Conservation (phyloP, 2,888 invertebrate species). For the Clanis bilineata region DNA sequence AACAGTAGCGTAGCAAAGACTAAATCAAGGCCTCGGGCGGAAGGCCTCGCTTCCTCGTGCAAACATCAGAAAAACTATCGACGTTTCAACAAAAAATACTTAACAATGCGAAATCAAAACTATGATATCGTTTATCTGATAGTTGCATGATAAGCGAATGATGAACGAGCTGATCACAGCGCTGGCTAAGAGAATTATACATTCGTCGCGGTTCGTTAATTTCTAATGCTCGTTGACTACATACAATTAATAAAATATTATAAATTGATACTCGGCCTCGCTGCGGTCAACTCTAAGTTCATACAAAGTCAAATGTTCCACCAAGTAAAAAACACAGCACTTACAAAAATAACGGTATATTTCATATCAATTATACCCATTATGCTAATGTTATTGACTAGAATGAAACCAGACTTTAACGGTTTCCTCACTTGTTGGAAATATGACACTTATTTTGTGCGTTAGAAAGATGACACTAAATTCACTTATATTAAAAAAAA, state of each 20-base stretch:
- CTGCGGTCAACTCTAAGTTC: conserved; percentile 2
- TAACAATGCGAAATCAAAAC: conserved; percentile 21
- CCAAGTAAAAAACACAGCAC: conserved; percentile 3
- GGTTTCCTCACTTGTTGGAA: conserved; percentile 3
- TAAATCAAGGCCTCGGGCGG: conserved; percentile 57
- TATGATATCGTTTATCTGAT: conserved; percentile 30
- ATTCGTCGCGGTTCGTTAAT: conserved; percentile 1
- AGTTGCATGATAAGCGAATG: conserved; percentile 41
- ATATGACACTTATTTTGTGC: background rate
- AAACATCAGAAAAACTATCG: conserved; percentile 42
- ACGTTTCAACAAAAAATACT: background rate
- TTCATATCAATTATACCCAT: background rate
- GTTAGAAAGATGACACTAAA: background rate
- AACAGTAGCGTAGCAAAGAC: conserved; percentile 72
- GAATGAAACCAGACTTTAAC: background rate
- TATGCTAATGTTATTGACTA: conserved; percentile 10
- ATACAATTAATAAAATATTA: background rate
- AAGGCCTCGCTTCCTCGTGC: conserved; percentile 55
- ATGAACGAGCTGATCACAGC: conserved; percentile 35
- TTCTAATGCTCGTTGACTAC: background rate
- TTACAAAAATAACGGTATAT: conserved; percentile 1
- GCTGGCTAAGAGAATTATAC: conserved; percentile 28
- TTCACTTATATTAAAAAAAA: background rate
- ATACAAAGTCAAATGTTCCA: conserved; percentile 10
- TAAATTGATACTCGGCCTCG: background rate